Conservation (phyloP, 2,888 invertebrate genomes). For the Monopis laevigella region DNA sequence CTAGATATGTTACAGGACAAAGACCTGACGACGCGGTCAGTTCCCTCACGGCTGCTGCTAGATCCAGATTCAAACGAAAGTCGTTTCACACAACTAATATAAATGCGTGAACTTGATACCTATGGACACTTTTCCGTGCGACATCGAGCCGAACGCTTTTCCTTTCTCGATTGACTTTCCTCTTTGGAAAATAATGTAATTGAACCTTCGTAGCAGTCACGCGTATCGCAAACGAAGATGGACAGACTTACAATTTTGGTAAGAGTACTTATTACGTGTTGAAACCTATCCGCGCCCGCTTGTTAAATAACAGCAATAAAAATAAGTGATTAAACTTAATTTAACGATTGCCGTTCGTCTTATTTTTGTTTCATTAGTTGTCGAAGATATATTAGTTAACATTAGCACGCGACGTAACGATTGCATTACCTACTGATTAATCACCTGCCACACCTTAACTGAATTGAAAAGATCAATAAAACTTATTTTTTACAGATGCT, state of each 20-base stretch:
- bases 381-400: neutral
- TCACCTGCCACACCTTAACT: constrained; percentile 26
- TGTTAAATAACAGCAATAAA: constrained; percentile 9
- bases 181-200: constrained; percentile 41
- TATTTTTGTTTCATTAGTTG: constrained; percentile 4
- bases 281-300: too few relatives aligned
- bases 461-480: constrained; percentile 28
- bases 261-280: constrained; percentile 22
- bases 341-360: neutral
- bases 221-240: constrained; percentile 29
- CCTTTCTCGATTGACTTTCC: constrained; percentile 38
- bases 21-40: constrained; percentile 55
- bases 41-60: constrained; percentile 33
- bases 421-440: constrained; percentile 28
- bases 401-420: neutral
- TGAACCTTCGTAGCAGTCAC: constrained; percentile 17
- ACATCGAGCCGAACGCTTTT: constrained; percentile 47
- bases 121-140: constrained; percentile 50
- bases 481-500: constrained; percentile 40
- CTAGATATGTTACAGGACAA: constrained; percentile 59
- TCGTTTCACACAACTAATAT: constrained; percentile 47
- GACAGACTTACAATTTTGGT: constrained; percentile 46
- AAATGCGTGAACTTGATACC: constrained; percentile 60
- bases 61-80: constrained; percentile 55
- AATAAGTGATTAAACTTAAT: constrained; percentile 3